Evolutionary conservation across 2,113 vertebrate species (phyloP).

Genomic region (Neodon shergylaensis): DNA sequence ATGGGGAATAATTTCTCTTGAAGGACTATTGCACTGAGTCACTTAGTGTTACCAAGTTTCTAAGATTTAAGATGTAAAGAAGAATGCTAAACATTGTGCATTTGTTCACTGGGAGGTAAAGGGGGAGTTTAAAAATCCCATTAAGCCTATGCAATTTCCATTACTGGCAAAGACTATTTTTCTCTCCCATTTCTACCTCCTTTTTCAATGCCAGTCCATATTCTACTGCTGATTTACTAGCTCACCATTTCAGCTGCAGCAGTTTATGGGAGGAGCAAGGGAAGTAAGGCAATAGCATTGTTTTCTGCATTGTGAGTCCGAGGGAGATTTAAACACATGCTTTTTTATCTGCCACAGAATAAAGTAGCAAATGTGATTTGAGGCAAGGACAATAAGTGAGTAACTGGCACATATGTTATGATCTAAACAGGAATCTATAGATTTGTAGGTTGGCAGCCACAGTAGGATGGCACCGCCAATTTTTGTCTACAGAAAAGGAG

Average conservation of each 20-base stretch:
- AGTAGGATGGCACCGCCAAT: neutral
- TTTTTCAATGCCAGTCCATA: neutral
- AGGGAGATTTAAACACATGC: neutral
- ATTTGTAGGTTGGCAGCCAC: constrained; percentile 26
- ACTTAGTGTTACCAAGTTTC: constrained; percentile 71
- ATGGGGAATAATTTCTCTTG: constrained; percentile 75
- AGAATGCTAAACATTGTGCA: constrained; percentile 56
- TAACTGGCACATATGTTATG: neutral
- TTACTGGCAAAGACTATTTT: constrained; percentile 50
- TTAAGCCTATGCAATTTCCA: constrained; percentile 69
- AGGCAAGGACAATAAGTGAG: neutral
- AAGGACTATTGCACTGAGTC: constrained; percentile 68
- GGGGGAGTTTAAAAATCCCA: constrained; percentile 63
- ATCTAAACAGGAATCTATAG: constrained; percentile 5
- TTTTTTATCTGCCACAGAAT: constrained; percentile 2
- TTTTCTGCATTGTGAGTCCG: neutral
- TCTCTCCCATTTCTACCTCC: constrained; percentile 46
- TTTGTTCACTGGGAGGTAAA: constrained; percentile 69
- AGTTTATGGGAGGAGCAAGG: neutral
- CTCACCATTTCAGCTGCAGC: constrained; percentile 41
- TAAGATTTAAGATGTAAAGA: constrained; percentile 81
- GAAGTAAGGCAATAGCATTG: neutral
- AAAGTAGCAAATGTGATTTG: neutral
- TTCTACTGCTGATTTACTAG: neutral
- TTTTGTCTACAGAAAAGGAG: neutral